Percentiles rank a stretch among this genome's conserved stretches.
Conservation (phyloP, 1,140 invertebrate species). For the Drosophila hydei region DNA sequence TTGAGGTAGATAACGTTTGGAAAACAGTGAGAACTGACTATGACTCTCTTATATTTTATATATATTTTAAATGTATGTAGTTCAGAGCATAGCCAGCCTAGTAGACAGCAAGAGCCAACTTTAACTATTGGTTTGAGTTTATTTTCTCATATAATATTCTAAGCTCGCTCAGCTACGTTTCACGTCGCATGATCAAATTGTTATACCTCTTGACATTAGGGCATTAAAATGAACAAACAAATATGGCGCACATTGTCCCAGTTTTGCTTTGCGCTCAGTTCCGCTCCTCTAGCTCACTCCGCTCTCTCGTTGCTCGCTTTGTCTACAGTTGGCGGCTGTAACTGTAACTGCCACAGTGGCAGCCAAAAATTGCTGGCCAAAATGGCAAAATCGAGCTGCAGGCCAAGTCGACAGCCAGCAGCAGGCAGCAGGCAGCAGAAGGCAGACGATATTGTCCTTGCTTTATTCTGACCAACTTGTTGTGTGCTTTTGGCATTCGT, state of each 20-base stretch:
- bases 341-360: constrained; percentile 36
- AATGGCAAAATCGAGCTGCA: constrained; percentile 65
- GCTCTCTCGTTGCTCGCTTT: neutral
- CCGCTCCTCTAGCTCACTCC: neutral
- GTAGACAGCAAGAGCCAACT: too few species aligned
- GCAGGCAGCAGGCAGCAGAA: neutral
- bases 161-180: neutral
- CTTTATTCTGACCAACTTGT: constrained; percentile 40
- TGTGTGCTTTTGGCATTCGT: constrained; percentile 18
- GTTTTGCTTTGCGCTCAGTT: constrained; percentile 30
- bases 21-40: too few species aligned
- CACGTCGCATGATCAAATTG: neutral
- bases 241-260: constrained; percentile 65
- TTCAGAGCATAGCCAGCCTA: too few species aligned
- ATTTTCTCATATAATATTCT: too few species aligned
- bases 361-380: constrained; percentile 42
- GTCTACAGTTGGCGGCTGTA: constrained; percentile 30
- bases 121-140: too few species aligned
- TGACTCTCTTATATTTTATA: too few species aligned
- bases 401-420: constrained; percentile 8
- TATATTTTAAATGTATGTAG: too few species aligned
- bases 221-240: constrained; percentile 46
- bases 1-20: neutral
- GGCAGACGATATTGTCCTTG: constrained; percentile 3
- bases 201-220: neutral